A percentile compares a stretch with the other conserved stretches of the same genome.
Conservation (phyloP, 2,113 vertebrate genomes). For the Nansenia antarctica region DNA sequence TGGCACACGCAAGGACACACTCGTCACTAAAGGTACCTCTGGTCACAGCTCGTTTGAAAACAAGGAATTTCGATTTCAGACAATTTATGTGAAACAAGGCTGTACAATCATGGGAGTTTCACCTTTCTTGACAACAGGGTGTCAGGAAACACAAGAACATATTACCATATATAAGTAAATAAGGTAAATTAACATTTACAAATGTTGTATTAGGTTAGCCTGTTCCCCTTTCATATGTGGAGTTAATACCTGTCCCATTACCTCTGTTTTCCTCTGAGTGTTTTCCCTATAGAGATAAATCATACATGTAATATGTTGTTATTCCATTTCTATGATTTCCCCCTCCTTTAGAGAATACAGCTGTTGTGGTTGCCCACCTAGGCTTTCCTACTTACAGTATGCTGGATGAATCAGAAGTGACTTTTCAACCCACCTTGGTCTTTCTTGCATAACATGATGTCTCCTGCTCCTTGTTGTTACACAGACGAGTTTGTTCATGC, state of each 20-base stretch:
- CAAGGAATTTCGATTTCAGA: not conserved
- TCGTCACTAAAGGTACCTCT: constrained; percentile 91
- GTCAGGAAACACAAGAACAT: constrained; percentile 62
- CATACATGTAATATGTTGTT: too few relatives aligned
- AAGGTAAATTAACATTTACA: constrained; percentile 64
- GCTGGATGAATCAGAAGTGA: not conserved
- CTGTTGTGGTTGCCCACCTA: not conserved
- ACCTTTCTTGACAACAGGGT: constrained; percentile 66
- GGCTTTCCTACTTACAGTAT: not conserved
- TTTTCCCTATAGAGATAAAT: too few relatives aligned
- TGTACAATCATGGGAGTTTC: constrained; percentile 48
- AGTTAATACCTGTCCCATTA: constrained; percentile 33
- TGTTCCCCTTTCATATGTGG: constrained; percentile 32
- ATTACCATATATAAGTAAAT: constrained; percentile 62
- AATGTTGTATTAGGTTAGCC: constrained; percentile 44
- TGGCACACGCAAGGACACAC: constrained; percentile 85
- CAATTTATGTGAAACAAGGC: constrained; percentile 40
- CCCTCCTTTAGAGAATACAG: not conserved
- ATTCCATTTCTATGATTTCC: not conserved
- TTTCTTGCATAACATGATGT: constrained; percentile 7
- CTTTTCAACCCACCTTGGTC: not conserved
- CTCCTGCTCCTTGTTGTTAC: constrained; percentile 22
- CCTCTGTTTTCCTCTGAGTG: constrained; percentile 13
- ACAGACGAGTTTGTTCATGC: constrained; percentile 89
- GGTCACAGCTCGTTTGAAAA: not conserved